A percentile compares a stretch with the other conserved stretches of the same genome.
These are phyloP conservation scores for Pagetopsis macropterus DNA, from an alignment of 2,797 vertebrate genomes.

Conservation along the genomic window DNA sequence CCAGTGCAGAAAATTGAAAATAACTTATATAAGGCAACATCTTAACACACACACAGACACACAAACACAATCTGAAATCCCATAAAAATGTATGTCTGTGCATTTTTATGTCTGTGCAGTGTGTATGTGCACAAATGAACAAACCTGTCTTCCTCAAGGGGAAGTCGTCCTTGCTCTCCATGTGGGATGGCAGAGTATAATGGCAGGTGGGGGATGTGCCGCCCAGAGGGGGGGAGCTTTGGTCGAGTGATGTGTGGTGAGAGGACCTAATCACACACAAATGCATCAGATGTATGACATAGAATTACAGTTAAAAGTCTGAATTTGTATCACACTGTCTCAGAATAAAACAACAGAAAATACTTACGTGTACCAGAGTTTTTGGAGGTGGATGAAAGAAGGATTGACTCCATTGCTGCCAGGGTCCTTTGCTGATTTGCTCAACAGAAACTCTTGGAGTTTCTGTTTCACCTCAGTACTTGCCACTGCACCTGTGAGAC, in stretches of 20 bases:
- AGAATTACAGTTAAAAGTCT: neutral
- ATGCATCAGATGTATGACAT: conserved; percentile 1
- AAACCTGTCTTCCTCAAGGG: conserved; percentile 98
- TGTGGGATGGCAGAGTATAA: conserved; percentile 90
- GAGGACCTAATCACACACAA: conserved; percentile 86
- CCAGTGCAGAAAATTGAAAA: conserved; percentile 7
- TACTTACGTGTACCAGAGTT: conserved; percentile 98
- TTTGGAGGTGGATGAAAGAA: conserved; percentile 91
- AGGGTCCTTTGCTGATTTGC: conserved; percentile 96
- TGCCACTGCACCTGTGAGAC: conserved; percentile 93
- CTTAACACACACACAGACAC: conserved; percentile 2
- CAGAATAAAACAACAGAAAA: neutral
- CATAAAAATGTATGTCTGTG: neutral
- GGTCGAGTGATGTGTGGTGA: conserved; percentile 97
- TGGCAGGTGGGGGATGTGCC: conserved; percentile 94
- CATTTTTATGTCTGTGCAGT: conserved; percentile 19
- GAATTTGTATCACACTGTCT: neutral
- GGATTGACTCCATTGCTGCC: conserved; percentile 88
- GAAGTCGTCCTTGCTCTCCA: conserved; percentile 95
- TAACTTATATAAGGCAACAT: neutral
- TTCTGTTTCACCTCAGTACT: conserved; percentile 99
- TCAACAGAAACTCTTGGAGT: conserved; percentile 99
- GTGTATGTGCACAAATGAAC: conserved; percentile 53
- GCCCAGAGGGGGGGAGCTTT: conserved; percentile 95
- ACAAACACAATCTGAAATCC: neutral